Conservation (phyloP, 2,113 vertebrate species). For the Thalassarche chlororhynchos region DNA sequence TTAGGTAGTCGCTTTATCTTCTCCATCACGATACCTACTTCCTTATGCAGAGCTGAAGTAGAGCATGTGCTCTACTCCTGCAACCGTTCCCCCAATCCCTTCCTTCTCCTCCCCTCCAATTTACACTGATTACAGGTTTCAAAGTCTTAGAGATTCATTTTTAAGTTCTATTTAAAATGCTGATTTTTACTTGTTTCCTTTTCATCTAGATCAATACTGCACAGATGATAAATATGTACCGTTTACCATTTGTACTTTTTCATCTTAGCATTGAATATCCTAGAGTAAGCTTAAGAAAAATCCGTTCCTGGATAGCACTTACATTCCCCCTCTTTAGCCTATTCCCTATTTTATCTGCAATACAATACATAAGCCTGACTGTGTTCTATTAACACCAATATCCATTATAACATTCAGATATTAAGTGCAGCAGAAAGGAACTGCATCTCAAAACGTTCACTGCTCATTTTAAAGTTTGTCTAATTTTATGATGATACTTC, state of each 20-base stretch:
- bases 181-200: constrained; percentile 62
- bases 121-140: constrained; percentile 50
- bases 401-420: neutral
- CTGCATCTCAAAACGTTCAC: neutral
- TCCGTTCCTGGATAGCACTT: neutral
- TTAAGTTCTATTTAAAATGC: constrained; percentile 50
- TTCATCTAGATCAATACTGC: constrained; percentile 40
- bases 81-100: neutral
- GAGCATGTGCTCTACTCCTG: neutral
- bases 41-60: neutral
- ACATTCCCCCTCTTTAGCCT: neutral
- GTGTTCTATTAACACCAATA: neutral
- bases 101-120: constrained; percentile 40
- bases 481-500: neutral
- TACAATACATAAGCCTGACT: neutral
- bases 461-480: constrained; percentile 27
- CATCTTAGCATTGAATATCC: neutral
- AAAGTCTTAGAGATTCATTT: constrained; percentile 11
- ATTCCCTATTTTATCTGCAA: neutral
- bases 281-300: neutral
- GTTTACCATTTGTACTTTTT: neutral
- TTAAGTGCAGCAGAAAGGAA: neutral
- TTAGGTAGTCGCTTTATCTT: neutral
- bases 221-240: constrained; percentile 38
- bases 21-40: neutral